These are phyloP conservation scores for Epistrophe grossulariae DNA, from an alignment of 2,888 invertebrate species.

Conservation along the genomic window DNA sequence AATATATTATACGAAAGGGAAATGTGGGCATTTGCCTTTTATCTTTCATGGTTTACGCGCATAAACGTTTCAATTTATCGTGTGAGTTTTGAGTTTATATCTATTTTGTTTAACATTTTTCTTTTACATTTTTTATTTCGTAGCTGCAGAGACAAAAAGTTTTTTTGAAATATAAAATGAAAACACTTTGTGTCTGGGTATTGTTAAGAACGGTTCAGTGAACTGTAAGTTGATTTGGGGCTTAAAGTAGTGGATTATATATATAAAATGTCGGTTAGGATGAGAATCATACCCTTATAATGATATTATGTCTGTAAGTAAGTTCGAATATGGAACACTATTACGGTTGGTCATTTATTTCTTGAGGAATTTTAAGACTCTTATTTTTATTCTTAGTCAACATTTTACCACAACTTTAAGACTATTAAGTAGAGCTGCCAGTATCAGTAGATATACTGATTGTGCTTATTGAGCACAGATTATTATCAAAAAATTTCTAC, in stretches of 20 bases:
- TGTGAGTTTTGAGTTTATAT: slow-evolving; percentile 46
- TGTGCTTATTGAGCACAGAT: no score
- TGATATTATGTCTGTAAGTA: neutral
- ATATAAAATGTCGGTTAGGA: slow-evolving; percentile 3
- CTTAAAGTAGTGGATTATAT: slow-evolving; percentile 11
- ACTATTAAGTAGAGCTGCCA: no score
- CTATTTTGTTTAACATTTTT: slow-evolving; percentile 8
- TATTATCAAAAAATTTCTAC: no score
- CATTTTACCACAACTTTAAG: neutral
- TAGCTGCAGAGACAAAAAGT: slow-evolving; percentile 9
- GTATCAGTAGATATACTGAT: no score
- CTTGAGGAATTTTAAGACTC: neutral
- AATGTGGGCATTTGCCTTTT: slow-evolving; percentile 53
- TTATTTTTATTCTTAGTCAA: neutral
- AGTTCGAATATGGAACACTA: neutral
- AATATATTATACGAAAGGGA: slow-evolving; percentile 30
- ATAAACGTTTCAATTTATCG: slow-evolving; percentile 71
- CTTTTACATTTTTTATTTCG: neutral
- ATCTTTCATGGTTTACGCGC: slow-evolving; percentile 46
- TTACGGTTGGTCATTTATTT: neutral
- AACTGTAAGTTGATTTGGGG: slow-evolving; percentile 22
- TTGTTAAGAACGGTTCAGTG: slow-evolving; percentile 30
- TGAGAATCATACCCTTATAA: neutral
- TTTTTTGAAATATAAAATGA: slow-evolving; percentile 1
- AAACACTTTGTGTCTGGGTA: slow-evolving; percentile 22